A percentile compares a stretch with the other conserved stretches of the same genome.
phyloP scores from a whole-genome alignment of 2,113 vertebrate genomes.

The Campylorhamphus procurvoides region DNA sequence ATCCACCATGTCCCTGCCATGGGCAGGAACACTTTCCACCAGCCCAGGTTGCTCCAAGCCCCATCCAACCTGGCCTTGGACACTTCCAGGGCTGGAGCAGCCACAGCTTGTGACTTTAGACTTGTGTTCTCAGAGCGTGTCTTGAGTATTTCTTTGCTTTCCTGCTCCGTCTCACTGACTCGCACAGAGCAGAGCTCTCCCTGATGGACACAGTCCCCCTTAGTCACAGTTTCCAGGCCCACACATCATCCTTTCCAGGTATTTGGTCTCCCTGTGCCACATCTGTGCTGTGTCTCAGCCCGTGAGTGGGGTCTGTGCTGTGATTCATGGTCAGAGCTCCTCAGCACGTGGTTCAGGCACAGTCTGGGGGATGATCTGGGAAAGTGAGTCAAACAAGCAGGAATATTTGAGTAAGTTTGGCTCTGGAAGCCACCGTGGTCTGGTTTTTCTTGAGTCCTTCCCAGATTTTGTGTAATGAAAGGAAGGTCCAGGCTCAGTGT shows the following conservation, averaged over 20 bases:
- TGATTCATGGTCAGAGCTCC: not conserved
- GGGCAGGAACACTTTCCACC: not conserved
- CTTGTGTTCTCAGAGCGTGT: not conserved
- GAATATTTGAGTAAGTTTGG: not conserved
- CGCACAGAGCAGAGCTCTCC: not conserved
- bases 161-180: not conserved
- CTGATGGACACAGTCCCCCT: fast-evolving
- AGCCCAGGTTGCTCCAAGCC: not conserved
- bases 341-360: not conserved
- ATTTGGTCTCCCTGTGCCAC: not conserved
- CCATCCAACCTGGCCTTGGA: not conserved
- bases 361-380: not conserved
- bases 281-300: not conserved
- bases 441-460: not conserved
- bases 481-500: fast-evolving
- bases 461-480: not conserved
- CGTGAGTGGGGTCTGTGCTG: fast-evolving
- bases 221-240: not conserved
- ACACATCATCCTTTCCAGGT: no score
- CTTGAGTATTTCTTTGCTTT: not conserved
- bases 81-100: not conserved
- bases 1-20: not conserved
- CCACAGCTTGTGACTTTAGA: not conserved
- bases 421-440: not conserved
- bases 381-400: not conserved